These are phyloP conservation scores for Tribolium freemani DNA, from an alignment of 2,888 invertebrate genomes.

Conservation along the genomic window DNA sequence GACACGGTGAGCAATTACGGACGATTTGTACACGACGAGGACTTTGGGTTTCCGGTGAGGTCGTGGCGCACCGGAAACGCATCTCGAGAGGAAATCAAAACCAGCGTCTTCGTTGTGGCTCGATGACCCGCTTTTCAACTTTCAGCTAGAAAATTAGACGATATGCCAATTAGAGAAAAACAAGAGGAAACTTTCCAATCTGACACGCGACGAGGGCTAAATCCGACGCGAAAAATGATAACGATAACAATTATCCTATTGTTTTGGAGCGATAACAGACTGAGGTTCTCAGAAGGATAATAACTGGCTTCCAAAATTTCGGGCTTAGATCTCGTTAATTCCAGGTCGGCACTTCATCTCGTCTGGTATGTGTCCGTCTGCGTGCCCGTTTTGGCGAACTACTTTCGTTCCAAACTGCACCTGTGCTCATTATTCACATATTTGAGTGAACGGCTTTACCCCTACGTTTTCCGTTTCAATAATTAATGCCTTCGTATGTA, in stretches of 20 bases:
- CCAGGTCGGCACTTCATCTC: not conserved
- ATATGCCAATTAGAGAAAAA: not conserved
- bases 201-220: not conserved
- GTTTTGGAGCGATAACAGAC: not conserved
- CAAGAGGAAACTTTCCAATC: not conserved
- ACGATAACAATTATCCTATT: not conserved
- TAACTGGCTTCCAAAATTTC: too few species aligned
- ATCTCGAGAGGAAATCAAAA: conserved; percentile 10
- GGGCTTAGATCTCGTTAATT: not conserved
- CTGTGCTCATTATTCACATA: conserved; percentile 30
- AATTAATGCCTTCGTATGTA: conserved; percentile 5
- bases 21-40: conserved; percentile 23
- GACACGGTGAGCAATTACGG: conserved; percentile 22
- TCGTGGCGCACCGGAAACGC: not conserved
- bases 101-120: too few species aligned
- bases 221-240: not conserved
- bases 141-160: not conserved
- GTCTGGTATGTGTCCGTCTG: conserved; percentile 26
- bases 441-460: conserved; percentile 28
- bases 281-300: too few species aligned
- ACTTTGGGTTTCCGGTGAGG: conserved; percentile 20
- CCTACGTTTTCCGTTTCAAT: conserved; percentile 30
- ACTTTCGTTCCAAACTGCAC: conserved; percentile 26
- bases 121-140: not conserved
- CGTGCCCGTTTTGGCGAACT: conserved; percentile 32